Evolutionary conservation across 2,113 vertebrate genomes (phyloP).

Genomic region (Cyanoderma ruficeps): DNA sequence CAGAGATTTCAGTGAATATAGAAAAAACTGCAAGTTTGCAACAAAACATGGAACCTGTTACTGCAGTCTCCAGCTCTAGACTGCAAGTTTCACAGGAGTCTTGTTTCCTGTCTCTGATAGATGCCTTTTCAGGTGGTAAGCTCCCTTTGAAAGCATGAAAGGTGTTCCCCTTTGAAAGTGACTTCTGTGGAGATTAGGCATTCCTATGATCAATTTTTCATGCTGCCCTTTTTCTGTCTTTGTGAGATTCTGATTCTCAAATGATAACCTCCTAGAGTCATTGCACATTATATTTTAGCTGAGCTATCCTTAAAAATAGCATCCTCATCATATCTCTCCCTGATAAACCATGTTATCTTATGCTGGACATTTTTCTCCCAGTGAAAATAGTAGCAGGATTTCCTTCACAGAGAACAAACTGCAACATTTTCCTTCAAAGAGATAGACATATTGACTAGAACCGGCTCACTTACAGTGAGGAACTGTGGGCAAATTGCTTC

Average conservation of each 20-base stretch:
- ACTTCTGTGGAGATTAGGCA: neutral
- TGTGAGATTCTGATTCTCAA: constrained; percentile 5
- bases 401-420: neutral
- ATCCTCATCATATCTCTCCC: neutral
- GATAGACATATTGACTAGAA: neutral
- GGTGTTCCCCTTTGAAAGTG: constrained; percentile 26
- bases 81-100: neutral
- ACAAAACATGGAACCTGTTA: neutral
- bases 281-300: constrained; percentile 36
- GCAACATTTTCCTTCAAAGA: neutral
- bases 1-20: neutral
- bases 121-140: neutral
- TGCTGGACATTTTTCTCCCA: neutral
- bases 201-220: constrained; percentile 71
- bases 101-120: neutral
- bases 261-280: constrained; percentile 26
- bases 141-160: constrained; percentile 48
- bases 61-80: neutral
- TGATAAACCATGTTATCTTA: constrained; percentile 9
- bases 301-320: constrained; percentile 51
- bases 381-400: neutral
- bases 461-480: neutral
- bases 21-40: neutral
- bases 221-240: constrained; percentile 57
- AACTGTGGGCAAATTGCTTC: neutral